phyloP scores from a whole-genome alignment of 2,888 invertebrate species.

The Sympetrum striolatum region DNA sequence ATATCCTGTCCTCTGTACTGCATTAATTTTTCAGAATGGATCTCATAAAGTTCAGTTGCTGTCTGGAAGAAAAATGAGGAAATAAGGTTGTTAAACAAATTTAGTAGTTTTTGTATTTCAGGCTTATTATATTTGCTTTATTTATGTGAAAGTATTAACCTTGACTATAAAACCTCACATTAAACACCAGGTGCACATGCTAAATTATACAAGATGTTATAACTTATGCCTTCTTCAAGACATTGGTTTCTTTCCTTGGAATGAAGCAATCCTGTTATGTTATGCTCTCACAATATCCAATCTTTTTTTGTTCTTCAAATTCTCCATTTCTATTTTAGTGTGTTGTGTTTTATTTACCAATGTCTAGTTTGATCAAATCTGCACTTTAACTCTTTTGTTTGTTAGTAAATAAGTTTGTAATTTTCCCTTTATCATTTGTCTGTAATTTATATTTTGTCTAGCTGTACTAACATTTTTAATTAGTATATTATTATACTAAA shows the following conservation, averaged over 20 bases:
- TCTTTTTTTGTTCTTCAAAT: neutral
- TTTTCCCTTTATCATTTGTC: neutral
- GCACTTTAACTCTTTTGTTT: neutral
- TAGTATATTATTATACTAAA: neutral
- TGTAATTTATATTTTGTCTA: neutral
- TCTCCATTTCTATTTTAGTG: neutral
- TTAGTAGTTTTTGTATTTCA: neutral
- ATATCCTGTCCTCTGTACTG: constrained; percentile 6
- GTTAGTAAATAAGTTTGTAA: neutral
- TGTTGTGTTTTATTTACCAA: neutral
- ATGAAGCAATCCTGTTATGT: neutral
- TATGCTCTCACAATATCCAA: neutral
- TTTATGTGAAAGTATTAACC: neutral
- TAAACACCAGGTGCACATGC: neutral
- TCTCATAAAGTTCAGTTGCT: neutral
- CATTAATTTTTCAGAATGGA: constrained; percentile 23
- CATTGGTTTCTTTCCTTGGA: neutral
- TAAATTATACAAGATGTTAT: neutral
- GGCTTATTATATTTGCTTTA: constrained; percentile 10
- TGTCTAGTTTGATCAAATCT: neutral
- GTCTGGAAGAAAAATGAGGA: neutral
- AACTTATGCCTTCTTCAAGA: neutral
- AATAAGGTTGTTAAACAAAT: neutral
- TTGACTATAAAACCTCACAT: neutral
- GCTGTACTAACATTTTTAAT: neutral